Evolutionary conservation across 2,797 vertebrate species (phyloP).

Genomic region (Molothrus aeneus): DNA sequence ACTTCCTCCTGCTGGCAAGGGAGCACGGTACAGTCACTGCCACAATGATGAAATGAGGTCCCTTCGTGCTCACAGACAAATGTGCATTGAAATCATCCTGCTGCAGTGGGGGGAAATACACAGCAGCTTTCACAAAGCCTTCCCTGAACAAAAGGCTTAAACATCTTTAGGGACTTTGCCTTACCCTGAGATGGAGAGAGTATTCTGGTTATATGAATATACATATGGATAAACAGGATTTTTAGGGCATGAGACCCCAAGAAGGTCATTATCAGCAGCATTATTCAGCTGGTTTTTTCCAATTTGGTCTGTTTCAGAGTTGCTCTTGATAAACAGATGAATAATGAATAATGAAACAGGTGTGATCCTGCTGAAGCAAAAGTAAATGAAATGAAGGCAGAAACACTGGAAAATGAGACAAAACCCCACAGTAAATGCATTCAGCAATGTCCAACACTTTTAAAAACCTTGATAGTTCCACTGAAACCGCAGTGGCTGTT

Average conservation of each 20-base stretch:
- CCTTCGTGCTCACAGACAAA: not conserved
- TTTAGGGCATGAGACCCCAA: not conserved
- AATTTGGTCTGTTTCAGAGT: not conserved
- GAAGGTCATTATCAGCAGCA: not conserved
- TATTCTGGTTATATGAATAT: not conserved
- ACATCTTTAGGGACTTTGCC: not conserved
- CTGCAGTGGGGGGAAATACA: not conserved
- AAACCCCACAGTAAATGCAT: not conserved
- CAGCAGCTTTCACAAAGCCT: not conserved
- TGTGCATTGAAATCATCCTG: not conserved
- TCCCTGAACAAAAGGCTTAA: not conserved
- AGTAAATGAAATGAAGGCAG: not conserved
- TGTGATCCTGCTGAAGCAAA: not conserved
- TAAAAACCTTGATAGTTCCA: not conserved
- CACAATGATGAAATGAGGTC: not conserved
- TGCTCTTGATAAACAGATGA: not conserved
- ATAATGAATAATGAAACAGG: not conserved
- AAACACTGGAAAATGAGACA: not conserved
- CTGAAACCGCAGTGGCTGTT: not conserved
- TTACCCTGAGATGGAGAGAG: not conserved
- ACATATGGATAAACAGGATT: not conserved
- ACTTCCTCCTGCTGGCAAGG: not conserved
- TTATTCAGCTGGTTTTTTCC: not conserved
- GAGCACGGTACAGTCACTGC: too few relatives aligned
- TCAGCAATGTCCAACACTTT: not conserved